Percentiles rank a stretch among this genome's conserved stretches.
These are phyloP conservation scores for Denticeps clupeoides DNA, from an alignment of 2,797 vertebrate genomes.

Conservation along the genomic window DNA sequence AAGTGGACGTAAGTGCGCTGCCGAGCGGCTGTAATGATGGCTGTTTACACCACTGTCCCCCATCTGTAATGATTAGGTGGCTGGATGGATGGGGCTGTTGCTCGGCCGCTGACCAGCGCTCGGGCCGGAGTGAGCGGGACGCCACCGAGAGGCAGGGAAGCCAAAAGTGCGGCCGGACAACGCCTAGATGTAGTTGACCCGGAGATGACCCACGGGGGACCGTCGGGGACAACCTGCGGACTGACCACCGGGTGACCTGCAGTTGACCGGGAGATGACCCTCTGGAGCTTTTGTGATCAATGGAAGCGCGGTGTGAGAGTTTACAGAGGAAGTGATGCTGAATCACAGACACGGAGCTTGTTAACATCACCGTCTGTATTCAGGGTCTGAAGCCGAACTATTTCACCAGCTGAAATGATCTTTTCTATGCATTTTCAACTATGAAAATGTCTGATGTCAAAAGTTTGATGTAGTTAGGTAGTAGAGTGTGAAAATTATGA, in stretches of 20 bases:
- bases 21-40: slow-evolving; percentile 32
- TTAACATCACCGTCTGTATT: no score
- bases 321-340: no score
- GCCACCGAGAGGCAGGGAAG: no score
- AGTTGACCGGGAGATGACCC: neutral
- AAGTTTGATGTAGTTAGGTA: no score
- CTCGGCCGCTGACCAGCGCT: neutral
- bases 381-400: no score
- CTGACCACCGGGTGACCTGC: neutral
- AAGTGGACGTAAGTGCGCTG: slow-evolving; percentile 35
- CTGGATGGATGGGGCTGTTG: neutral
- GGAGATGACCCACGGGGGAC: neutral
- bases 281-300: neutral
- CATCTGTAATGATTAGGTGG: slow-evolving; percentile 1
- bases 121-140: neutral
- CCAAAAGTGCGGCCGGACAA: no score
- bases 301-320: neutral
- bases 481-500: no score
- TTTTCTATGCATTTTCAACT: no score
- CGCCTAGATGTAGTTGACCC: neutral
- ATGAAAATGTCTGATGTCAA: no score
- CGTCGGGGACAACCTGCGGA: no score
- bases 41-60: slow-evolving; percentile 27
- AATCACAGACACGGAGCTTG: no score
- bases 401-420: no score